A percentile compares a stretch with the other conserved stretches of the same genome.
Evolutionary conservation across 2,797 vertebrate genomes (phyloP).

Genomic region (Coranthus polyacanthus): DNA sequence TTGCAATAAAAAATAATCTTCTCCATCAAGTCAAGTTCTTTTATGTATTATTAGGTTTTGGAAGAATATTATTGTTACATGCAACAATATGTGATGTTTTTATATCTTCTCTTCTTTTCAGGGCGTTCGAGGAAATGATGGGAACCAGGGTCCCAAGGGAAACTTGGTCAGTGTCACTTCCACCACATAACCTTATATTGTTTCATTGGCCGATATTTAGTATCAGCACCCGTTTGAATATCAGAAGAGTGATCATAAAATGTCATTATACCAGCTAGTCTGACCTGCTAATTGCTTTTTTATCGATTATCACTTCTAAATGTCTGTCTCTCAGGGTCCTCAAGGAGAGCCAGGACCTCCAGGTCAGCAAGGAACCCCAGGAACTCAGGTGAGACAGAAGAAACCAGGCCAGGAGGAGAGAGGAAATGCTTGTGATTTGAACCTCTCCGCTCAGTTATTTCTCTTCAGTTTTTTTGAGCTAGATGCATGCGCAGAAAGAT

Average conservation of each 20-base stretch:
- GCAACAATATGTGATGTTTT: background rate
- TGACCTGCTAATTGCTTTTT: background rate
- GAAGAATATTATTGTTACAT: too few species aligned
- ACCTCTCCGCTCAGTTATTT: too few species aligned
- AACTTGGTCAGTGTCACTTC: conserved; percentile 87
- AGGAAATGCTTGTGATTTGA: too few species aligned
- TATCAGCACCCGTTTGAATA: fast-evolving
- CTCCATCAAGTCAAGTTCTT: too few species aligned
- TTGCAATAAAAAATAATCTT: too few species aligned
- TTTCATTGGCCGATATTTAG: background rate
- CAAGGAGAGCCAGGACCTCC: conserved; percentile 94
- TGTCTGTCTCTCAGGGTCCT: conserved; percentile 84
- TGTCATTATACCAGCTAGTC: too few species aligned
- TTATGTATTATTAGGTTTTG: too few species aligned
- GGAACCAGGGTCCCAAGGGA: conserved; percentile 91
- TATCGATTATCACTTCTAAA: background rate
- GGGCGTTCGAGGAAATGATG: conserved; percentile 93
- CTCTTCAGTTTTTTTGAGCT: too few species aligned
- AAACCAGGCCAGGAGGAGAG: background rate
- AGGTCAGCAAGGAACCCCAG: conserved; percentile 90
- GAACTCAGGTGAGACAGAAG: conserved; percentile 87
- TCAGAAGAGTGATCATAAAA: background rate
- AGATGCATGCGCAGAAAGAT: too few species aligned
- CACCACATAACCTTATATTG: too few species aligned
- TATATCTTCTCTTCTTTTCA: conserved; percentile 58